Percentiles rank a stretch among this genome's conserved stretches.
Conservation (phyloP, 2,888 invertebrate genomes). For the Patella pellucida region DNA sequence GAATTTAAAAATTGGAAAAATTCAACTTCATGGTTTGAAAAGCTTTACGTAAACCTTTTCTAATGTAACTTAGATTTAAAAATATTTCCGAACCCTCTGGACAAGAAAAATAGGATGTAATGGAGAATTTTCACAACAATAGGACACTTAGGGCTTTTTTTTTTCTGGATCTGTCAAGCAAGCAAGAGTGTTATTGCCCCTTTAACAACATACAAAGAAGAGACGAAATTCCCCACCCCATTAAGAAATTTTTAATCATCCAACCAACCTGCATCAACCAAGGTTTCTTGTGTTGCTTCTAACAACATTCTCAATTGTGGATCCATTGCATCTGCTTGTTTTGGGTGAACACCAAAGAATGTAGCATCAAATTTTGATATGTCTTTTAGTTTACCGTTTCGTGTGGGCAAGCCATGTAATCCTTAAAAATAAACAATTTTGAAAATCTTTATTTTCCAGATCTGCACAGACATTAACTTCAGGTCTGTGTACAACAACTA, state of each 20-base stretch:
- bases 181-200: no score
- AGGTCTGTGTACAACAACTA: background rate
- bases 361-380: slow-evolving; percentile 67
- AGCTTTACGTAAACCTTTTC: no score
- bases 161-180: no score
- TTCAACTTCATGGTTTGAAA: no score
- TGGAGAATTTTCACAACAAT: no score
- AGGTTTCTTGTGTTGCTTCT: slow-evolving; percentile 73
- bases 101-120: no score
- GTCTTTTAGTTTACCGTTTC: slow-evolving; percentile 73
- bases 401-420: slow-evolving; percentile 71
- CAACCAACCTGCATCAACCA: slow-evolving; percentile 68
- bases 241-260: background rate
- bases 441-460: background rate
- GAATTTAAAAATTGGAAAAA: no score
- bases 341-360: slow-evolving; percentile 66
- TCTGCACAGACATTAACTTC: background rate
- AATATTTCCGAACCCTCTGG: no score
- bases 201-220: no score
- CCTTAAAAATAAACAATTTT: slow-evolving; percentile 54
- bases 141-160: no score
- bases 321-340: slow-evolving; percentile 69
- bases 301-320: slow-evolving; percentile 83
- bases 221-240: no score
- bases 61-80: no score